phyloP scores from a whole-genome alignment of 2,113 vertebrate species.

The Tragelaphus buxtoni region DNA sequence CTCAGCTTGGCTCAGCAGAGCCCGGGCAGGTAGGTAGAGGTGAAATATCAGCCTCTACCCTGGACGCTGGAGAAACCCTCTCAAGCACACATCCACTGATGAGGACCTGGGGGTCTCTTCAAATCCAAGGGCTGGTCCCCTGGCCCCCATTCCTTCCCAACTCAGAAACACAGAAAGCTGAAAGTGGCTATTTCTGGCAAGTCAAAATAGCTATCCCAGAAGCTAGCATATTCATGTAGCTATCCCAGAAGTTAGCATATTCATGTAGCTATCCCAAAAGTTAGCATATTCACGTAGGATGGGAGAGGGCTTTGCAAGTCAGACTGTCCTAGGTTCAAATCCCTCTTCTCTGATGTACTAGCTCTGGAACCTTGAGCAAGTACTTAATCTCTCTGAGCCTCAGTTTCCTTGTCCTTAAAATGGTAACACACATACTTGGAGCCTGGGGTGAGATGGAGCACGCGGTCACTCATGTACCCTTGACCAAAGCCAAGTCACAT shows the following conservation, averaged over 20 bases:
- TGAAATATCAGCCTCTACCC: not conserved
- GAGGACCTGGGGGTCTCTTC: not conserved
- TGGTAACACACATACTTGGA: not conserved
- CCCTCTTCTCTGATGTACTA: not conserved
- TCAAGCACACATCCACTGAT: not conserved
- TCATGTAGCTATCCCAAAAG: not conserved
- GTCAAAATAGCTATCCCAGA: not conserved
- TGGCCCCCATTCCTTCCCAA: not conserved
- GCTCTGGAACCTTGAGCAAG: no score
- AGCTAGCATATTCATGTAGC: not conserved
- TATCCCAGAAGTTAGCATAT: not conserved
- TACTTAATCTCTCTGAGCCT: not conserved
- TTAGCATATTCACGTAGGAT: no score
- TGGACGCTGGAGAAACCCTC: not conserved
- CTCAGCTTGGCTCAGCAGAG: not conserved
- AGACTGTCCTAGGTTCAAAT: not conserved
- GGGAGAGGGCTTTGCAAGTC: not conserved
- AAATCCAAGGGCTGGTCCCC: not conserved
- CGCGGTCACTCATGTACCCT: not conserved
- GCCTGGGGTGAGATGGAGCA: fast-evolving
- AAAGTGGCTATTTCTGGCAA: not conserved
- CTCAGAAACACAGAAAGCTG: not conserved
- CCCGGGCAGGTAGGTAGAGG: no score
- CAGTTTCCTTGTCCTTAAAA: not conserved
- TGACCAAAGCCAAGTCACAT: not conserved